Percentiles rank a stretch among this genome's conserved stretches.
Evolutionary conservation across 2,888 invertebrate genomes (phyloP).

Genomic region (Danaus chrysippus): DNA sequence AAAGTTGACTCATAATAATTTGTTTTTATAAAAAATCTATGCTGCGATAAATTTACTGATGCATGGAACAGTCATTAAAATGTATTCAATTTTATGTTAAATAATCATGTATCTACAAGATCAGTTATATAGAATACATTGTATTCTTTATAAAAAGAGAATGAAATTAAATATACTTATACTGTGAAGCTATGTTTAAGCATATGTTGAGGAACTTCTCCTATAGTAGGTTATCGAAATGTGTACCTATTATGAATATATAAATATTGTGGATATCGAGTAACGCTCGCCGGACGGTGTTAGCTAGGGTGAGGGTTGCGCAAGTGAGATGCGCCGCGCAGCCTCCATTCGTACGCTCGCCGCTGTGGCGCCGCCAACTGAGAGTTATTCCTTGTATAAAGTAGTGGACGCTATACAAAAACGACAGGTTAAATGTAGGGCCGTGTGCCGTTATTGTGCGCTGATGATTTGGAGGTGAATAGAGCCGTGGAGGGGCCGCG

Average conservation of each 20-base stretch:
- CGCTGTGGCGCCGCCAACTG: constrained; percentile 67
- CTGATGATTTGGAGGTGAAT: constrained; percentile 70
- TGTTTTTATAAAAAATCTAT: no score
- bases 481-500: constrained; percentile 76
- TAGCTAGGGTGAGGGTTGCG: constrained; percentile 67
- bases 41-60: no score
- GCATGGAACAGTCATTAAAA: no score
- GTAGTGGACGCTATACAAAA: constrained; percentile 53
- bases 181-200: no score
- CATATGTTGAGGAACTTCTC: no score
- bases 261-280: background rate
- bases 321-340: constrained; percentile 71
- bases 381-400: constrained; percentile 55
- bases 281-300: constrained; percentile 15
- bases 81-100: no score
- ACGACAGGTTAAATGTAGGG: constrained; percentile 35
- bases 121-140: no score
- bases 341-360: constrained; percentile 57
- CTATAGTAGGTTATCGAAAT: background rate
- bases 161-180: no score
- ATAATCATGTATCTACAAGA: no score
- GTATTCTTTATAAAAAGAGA: no score
- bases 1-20: no score
- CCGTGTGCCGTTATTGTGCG: constrained; percentile 55
- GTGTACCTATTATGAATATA: background rate